A percentile compares a stretch with the other conserved stretches of the same genome.
Conservation (phyloP, 2,113 vertebrate genomes). For the Ploceus nigricollis region DNA sequence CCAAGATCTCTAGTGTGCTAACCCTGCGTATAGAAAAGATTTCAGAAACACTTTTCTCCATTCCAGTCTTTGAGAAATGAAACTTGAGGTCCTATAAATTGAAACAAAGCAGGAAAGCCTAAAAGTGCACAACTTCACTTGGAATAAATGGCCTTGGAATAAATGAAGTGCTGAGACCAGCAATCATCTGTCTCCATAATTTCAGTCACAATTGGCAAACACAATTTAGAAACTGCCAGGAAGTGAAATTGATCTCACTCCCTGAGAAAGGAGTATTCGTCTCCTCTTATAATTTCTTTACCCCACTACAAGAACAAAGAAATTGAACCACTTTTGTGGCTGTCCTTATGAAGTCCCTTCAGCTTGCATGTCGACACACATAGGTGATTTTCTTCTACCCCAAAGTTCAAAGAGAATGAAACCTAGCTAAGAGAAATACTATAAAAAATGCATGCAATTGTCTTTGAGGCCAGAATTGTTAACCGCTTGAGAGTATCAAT, state of each 20-base stretch:
- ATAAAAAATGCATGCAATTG: background rate
- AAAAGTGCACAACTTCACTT: slow-evolving; percentile 25
- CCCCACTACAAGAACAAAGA: background rate
- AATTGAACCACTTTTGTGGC: slow-evolving; percentile 33
- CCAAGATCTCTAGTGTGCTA: background rate
- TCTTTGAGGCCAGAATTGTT: background rate
- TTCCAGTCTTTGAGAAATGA: slow-evolving; percentile 46
- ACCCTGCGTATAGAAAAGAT: background rate
- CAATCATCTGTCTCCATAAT: slow-evolving; percentile 74
- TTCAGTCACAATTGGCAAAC: slow-evolving; percentile 76
- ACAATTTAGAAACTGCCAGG: slow-evolving; percentile 75
- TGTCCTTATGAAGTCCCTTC: background rate
- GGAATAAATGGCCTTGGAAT: slow-evolving; percentile 67
- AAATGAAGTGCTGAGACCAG: slow-evolving; percentile 69
- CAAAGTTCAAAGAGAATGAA: background rate
- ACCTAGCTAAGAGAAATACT: background rate
- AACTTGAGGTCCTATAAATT: slow-evolving; percentile 56
- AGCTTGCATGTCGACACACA: background rate
- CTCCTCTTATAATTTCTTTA: slow-evolving; percentile 60
- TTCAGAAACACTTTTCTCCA: background rate
- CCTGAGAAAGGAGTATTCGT: slow-evolving; percentile 50
- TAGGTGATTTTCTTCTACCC: background rate
- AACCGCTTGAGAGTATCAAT: background rate
- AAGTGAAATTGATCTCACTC: slow-evolving; percentile 72
- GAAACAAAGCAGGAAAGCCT: slow-evolving; percentile 57